Percentiles rank a stretch among this genome's conserved stretches.
Conservation (phyloP, 2,888 invertebrate genomes). For the Lasioglossum marginatum region DNA sequence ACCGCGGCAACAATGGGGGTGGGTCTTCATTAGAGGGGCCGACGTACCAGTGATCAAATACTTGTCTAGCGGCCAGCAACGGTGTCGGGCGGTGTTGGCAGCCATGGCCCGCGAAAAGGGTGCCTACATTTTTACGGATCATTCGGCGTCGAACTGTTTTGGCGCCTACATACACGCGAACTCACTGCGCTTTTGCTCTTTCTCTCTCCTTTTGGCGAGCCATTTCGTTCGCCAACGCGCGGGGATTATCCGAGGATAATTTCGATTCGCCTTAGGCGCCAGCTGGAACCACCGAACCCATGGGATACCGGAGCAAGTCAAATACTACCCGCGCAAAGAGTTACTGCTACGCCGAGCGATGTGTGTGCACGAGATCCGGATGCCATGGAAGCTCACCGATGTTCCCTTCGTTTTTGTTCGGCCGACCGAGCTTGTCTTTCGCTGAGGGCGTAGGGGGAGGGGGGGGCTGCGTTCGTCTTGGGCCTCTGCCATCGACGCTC, state of each 20-base stretch:
- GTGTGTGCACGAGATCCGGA: constrained; percentile 22
- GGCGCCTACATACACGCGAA: constrained; percentile 23
- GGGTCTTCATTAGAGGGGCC: constrained; percentile 79
- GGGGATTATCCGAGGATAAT: constrained; percentile 55
- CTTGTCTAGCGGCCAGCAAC: constrained; percentile 66
- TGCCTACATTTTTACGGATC: constrained; percentile 59
- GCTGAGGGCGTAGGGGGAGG: not conserved
- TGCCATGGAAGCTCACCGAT: constrained; percentile 4
- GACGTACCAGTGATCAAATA: constrained; percentile 69
- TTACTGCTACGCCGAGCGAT: constrained; percentile 50
- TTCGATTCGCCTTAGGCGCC: constrained; percentile 59
- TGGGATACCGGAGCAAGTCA: constrained; percentile 61
- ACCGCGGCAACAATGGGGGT: constrained; percentile 78
- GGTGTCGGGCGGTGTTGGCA: constrained; percentile 53
- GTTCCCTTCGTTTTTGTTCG: constrained; percentile 28
- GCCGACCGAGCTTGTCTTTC: constrained; percentile 49
- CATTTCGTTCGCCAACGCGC: constrained; percentile 4
- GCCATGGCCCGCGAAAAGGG: constrained; percentile 7
- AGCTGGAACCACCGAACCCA: constrained; percentile 29
- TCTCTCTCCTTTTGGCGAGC: not conserved
- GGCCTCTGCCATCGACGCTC: not conserved
- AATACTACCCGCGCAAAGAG: constrained; percentile 60
- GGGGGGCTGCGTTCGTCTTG: too few relatives aligned
- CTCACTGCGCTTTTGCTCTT: not conserved
- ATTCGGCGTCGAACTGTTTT: constrained; percentile 59